phyloP scores from a whole-genome alignment of 2,113 vertebrate genomes.

The Grammomys dolichurus region DNA sequence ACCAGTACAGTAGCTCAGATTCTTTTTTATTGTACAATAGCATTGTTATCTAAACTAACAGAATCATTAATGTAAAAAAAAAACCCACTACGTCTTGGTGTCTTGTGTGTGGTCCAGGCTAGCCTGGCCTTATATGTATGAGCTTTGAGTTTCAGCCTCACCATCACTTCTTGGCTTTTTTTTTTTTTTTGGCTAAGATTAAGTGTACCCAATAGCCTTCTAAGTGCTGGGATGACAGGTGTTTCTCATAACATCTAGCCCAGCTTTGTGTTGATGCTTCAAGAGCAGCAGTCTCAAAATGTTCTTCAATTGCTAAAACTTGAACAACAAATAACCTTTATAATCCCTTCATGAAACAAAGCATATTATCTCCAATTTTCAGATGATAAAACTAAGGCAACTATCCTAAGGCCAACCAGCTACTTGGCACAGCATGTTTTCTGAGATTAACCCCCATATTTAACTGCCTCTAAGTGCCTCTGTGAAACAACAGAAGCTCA shows the following conservation, averaged over 20 bases:
- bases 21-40: not conserved
- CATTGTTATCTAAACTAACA: not conserved
- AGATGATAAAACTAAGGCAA: conserved; percentile 33
- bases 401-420: not conserved
- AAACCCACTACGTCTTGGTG: not conserved
- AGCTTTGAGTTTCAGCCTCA: not conserved
- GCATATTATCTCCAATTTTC: not conserved
- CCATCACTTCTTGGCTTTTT: not conserved
- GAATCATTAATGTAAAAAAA: not conserved
- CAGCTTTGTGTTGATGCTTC: not conserved
- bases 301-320: not conserved
- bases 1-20: not conserved
- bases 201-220: not conserved
- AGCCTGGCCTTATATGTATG: not conserved
- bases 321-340: not conserved
- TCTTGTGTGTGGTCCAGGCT: not conserved
- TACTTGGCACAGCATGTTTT: not conserved
- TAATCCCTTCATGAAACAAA: not conserved
- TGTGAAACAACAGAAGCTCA: not conserved
- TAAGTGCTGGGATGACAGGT: not conserved
- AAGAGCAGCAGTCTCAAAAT: not conserved
- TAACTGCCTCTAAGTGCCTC: not conserved
- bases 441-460: not conserved
- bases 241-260: not conserved
- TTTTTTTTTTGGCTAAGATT: not conserved